These are phyloP conservation scores for Myrmecobius fasciatus DNA, from an alignment of 2,113 vertebrate species.

Conservation along the genomic window DNA sequence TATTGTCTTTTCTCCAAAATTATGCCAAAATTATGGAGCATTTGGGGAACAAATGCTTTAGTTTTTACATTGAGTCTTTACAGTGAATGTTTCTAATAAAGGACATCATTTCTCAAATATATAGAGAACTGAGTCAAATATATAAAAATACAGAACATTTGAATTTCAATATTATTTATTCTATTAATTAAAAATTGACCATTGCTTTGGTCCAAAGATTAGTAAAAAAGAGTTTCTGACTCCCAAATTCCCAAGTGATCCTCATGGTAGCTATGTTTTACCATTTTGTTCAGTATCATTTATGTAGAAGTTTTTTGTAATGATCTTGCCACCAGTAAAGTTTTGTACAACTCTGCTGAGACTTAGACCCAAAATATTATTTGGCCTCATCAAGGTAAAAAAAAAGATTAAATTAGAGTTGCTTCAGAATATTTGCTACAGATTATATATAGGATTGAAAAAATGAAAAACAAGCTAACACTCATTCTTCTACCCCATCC, in stretches of 20 bases:
- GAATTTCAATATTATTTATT: constrained; percentile 26
- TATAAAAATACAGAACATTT: neutral
- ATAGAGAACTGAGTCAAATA: no score
- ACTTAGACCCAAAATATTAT: constrained; percentile 14
- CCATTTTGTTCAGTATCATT: constrained; percentile 27
- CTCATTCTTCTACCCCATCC: constrained; percentile 35
- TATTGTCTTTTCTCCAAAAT: neutral
- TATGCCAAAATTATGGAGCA: constrained; percentile 37
- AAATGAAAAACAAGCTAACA: constrained; percentile 14
- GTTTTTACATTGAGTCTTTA: no score
- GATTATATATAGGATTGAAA: neutral
- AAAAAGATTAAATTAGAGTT: neutral
- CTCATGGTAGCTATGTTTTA: constrained; percentile 10
- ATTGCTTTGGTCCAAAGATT: constrained; percentile 13
- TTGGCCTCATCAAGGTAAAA: constrained; percentile 40
- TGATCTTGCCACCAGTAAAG: constrained; percentile 22
- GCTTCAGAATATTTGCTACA: neutral
- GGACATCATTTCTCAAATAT: no score
- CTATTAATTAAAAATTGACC: constrained; percentile 19
- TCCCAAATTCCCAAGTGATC: constrained; percentile 10
- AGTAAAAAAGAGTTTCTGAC: neutral
- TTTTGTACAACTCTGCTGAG: constrained; percentile 30
- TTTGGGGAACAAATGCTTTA: constrained; percentile 25
- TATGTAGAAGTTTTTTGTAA: neutral
- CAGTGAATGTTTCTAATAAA: no score